Evolutionary conservation across 2,888 invertebrate genomes (phyloP), one percentile per base, ranked within the genome.

Genomic region (Drosophila tanythrix): DNA sequence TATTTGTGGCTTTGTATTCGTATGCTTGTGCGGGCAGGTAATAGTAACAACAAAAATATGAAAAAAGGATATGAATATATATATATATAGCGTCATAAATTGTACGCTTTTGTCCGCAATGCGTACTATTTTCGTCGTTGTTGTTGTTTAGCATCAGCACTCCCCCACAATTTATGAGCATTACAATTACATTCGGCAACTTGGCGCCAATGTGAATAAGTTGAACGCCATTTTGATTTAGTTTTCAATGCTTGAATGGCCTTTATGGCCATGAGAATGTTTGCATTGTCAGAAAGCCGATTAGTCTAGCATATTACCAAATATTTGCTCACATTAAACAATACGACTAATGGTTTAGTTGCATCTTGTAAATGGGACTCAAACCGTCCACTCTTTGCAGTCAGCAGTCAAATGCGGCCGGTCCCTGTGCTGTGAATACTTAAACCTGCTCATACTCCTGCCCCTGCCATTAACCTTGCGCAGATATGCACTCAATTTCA

Each of bases 401-500:
- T 33, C 33, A 21, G 55, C 52, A 57, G 40, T 43, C 64, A 72
- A 71, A 55, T 59, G 58, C 35, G 15, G 15, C 21, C 15, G 53
- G 18, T 27, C 57, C 58, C 29, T 79, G 76, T 79, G 79, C 57
- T 21, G 29, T 50, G 79, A 63, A 77, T 80, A 68, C 66, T 71
- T 67, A 70, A 69, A 61, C 71, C 52, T 60, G 35, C 4, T 50
- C 59, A 11, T 43, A 13, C 35, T 5, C 1, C 8, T 29, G 38
- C 1, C 36, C 63, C 11, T 55, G 58, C 35, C 55, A 61, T 40
- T 58, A 55, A 55, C 18, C 55, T 46, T 46, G 46, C 46, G 46
- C 27, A 65, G 61, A 60, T 60, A 50, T 87, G 74, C 82, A 83
- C 73, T 89, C 84, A 83, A 85, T 79, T 85, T 83, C 79, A 83